These are phyloP conservation scores for Megamerina dolium DNA, from an alignment of 2,888 invertebrate species.

Conservation along the genomic window DNA sequence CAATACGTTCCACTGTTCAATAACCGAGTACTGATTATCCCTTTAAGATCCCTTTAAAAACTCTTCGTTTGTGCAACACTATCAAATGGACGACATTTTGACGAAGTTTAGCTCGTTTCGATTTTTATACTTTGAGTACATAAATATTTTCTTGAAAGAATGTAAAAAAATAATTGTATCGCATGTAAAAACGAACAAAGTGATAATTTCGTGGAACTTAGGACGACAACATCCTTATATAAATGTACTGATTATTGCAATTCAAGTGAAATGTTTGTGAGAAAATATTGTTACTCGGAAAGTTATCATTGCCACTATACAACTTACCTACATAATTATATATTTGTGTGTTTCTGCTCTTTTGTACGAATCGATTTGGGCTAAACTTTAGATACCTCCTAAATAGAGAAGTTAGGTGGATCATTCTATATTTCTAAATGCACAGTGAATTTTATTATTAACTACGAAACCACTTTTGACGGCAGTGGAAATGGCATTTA, in stretches of 20 bases:
- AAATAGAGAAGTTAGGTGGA: too few species aligned
- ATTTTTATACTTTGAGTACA: constrained; percentile 21
- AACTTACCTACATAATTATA: too few species aligned
- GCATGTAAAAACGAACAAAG: constrained; percentile 10
- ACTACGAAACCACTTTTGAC: not conserved
- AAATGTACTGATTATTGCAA: constrained; percentile 20
- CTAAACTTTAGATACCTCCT: constrained; percentile 39
- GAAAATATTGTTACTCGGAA: too few species aligned
- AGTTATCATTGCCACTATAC: too few species aligned
- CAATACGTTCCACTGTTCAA: too few species aligned
- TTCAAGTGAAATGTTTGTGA: too few species aligned
- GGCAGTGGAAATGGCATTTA: not conserved
- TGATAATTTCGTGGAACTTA: constrained; percentile 11
- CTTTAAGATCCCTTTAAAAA: too few species aligned
- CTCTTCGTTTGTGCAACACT: constrained; percentile 16
- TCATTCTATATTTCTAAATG: not conserved
- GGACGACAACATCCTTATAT: constrained; percentile 9
- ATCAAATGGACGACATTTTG: constrained; percentile 23
- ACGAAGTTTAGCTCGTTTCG: constrained; percentile 23
- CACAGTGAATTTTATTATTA: not conserved
- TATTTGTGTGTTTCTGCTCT: too few species aligned
- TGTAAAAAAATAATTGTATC: constrained; percentile 22
- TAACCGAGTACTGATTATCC: too few species aligned
- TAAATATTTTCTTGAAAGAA: constrained; percentile 28
- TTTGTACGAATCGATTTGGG: constrained; percentile 28